Base-by-base conservation (phyloP, 2,113 vertebrate genomes). In the Phycodurus eques region DNA sequence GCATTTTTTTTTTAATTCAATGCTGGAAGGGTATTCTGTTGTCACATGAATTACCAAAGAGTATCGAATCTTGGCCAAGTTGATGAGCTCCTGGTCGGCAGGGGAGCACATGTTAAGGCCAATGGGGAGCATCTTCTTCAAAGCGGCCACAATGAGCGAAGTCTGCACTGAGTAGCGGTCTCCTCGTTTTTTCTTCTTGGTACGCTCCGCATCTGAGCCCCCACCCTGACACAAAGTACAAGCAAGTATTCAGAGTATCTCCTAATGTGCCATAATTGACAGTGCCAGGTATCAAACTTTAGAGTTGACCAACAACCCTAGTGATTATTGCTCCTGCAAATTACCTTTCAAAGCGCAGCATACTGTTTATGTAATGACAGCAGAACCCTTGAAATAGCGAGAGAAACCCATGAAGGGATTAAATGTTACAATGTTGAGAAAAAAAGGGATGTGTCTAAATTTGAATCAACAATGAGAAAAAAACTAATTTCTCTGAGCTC, bases 71-170 rank as follows among this genome's bases (percentile, higher is more conserved):
- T 99, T 98, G 88, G 96, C 97, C 86, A 96, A 39, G n/a, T 77
- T 76, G 84, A 98, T 97, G 46, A 99, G 94, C 80, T 98, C 96
- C 85, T 99, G 97, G 85, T 99, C 97, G 0, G 94, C 96, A 8
- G 97, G 97, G 0, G 96, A 96, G 87, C 97, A 99, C 97, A 99
- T 99, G 91, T 99, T 99, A 74, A 99, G 93, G 67, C 97, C 97
- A 1, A 98, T 96, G 77, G 97, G 97, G 46, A 99, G 87, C 96
- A 99, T 96, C 93, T 99, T 99, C 92, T 99, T 99, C 22, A 99
- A 90, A 0, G 96, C 94, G 60, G 97, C 97, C 78, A 99, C 96
- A 17, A 99, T 98, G 68, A 99, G 94, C 0, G 97, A 99, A 0
- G 97, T 99, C 87, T 97, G 97, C 71, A 98, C 90, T 0, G 96